Evolutionary conservation across 2,888 invertebrate species (phyloP).

Genomic region (Patella pellucida): DNA sequence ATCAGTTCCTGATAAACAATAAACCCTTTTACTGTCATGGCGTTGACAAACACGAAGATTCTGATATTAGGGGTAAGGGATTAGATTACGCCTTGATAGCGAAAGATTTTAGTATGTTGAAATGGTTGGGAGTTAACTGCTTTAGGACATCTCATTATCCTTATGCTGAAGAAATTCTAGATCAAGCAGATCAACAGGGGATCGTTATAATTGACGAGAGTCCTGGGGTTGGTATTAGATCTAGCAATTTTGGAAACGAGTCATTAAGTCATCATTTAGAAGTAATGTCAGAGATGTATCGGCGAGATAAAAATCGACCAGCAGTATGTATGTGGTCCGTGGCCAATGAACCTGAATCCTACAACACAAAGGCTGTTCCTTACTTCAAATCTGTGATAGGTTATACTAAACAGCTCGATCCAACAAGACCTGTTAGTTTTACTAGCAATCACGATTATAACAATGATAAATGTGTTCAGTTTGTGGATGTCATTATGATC

Average conservation of each 20-base stretch:
- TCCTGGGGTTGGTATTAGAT: slow-evolving; percentile 85
- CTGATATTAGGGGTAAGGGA: slow-evolving; percentile 93
- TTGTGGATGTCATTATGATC: slow-evolving; percentile 72
- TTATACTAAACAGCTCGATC: slow-evolving; percentile 84
- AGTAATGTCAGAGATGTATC: slow-evolving; percentile 86
- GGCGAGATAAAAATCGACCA: slow-evolving; percentile 93
- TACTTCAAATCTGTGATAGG: slow-evolving; percentile 86
- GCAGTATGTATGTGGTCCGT: slow-evolving; percentile 97
- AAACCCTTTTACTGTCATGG: slow-evolving; percentile 91
- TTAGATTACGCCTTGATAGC: slow-evolving; percentile 88
- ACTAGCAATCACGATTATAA: slow-evolving; percentile 50
- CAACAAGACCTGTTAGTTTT: slow-evolving; percentile 83
- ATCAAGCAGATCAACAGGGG: slow-evolving; percentile 90
- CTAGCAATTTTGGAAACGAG: slow-evolving; percentile 68
- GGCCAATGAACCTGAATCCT: slow-evolving; percentile 90
- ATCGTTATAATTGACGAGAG: slow-evolving; percentile 96
- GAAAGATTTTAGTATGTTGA: slow-evolving; percentile 92
- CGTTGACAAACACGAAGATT: slow-evolving; percentile 96
- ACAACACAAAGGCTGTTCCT: slow-evolving; percentile 78
- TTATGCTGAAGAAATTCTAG: slow-evolving; percentile 96
- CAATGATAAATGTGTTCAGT: slow-evolving; percentile 44
- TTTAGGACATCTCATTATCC: slow-evolving; percentile 98
- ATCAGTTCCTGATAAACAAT: slow-evolving; percentile 82
- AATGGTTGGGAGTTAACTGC: slow-evolving; percentile 95
- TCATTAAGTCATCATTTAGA: slow-evolving; percentile 85